Conservation (phyloP, 2,888 invertebrate genomes). For the Lissonota sp. region DNA sequence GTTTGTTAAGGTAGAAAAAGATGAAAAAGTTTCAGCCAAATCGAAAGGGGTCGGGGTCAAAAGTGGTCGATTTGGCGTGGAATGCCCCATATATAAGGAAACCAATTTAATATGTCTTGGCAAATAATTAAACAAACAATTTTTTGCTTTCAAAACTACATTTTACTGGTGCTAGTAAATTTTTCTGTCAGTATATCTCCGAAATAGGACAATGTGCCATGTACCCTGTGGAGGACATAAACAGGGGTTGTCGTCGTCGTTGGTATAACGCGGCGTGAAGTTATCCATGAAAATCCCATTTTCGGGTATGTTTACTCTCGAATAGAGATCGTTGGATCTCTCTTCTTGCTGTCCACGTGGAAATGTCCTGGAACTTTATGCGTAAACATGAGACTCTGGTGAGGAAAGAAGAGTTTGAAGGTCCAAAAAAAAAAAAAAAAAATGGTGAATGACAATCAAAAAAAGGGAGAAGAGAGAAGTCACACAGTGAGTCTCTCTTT, state of each 20-base stretch:
- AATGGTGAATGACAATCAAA: conserved; percentile 8
- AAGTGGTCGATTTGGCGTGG: too few species aligned
- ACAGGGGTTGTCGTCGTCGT: conserved; percentile 49
- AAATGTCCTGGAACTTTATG: background rate
- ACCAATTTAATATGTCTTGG: too few species aligned
- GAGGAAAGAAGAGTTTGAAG: conserved; percentile 29
- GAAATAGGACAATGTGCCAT: too few species aligned
- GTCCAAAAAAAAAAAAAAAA: conserved; percentile 43
- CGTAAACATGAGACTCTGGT: too few species aligned
- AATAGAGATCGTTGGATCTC: conserved; percentile 71
- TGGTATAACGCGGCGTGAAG: conserved; percentile 71
- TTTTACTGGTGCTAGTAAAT: too few species aligned
- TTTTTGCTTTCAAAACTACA: too few species aligned
- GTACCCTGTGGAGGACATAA: background rate
- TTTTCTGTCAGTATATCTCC: too few species aligned
- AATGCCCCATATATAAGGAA: too few species aligned
- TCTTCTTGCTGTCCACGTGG: conserved; percentile 25
- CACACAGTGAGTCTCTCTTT: conserved; percentile 54
- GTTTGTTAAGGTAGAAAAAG: too few species aligned
- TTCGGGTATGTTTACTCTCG: conserved; percentile 71
- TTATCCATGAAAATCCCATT: conserved; percentile 77
- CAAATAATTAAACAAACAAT: too few species aligned
- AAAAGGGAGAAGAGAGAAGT: conserved; percentile 22
- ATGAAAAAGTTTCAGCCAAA: too few species aligned
- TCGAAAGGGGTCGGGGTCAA: too few species aligned